Base-by-base conservation (phyloP, 2,888 invertebrate species). In the Miltochrista miniata region DNA sequence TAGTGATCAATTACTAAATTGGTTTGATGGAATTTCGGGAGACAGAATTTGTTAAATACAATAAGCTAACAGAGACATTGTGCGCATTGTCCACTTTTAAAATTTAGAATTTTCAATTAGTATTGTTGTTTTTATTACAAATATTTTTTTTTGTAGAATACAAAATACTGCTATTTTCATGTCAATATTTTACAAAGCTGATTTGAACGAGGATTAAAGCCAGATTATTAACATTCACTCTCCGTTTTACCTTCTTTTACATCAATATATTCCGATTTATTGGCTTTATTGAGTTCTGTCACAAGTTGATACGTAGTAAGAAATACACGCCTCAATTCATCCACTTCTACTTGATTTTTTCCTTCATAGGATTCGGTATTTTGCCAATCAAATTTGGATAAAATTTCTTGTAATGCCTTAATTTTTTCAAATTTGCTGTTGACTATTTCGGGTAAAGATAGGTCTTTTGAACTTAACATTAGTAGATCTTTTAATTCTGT, bases 351-450 rank as follows among this genome's bases (percentile, higher is more conserved):
- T 29, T 53, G 43, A 36, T 52, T 68, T 50, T 72, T 79, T 41
- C 59, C 69, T 51, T 73, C 62, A 44, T 64, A 70, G 36, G 54
- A 61, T 15, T 79, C 76, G 0, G 70, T 68, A 54, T 76, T 72
- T 47, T 75, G 52, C 76, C 81, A 83, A 74, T 82, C 75, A 50
- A 75, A 72, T 61, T 70, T 70, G 1, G 67, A 74, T 35, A 83
- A 53, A 8, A 62, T 64, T 42, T 54, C 50, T 63, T 67, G 71
- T 30, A 81, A 57, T 3, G 45, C 43, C 9, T 35, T 49, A 1
- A 68, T 58, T 50, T 70, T 72, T 53, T 72, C 57, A 18, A 49
- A 51, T 75, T 77, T 76, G 43, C 56, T 55, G 39, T 65, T 49
- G 10, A 61, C 40, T 33, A 56, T 42, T 54, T 71, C 59, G 13